Percentiles rank a stretch among this genome's conserved stretches.
phyloP scores from a whole-genome alignment of 2,888 invertebrate species.

The Drosophila stalkeri region DNA sequence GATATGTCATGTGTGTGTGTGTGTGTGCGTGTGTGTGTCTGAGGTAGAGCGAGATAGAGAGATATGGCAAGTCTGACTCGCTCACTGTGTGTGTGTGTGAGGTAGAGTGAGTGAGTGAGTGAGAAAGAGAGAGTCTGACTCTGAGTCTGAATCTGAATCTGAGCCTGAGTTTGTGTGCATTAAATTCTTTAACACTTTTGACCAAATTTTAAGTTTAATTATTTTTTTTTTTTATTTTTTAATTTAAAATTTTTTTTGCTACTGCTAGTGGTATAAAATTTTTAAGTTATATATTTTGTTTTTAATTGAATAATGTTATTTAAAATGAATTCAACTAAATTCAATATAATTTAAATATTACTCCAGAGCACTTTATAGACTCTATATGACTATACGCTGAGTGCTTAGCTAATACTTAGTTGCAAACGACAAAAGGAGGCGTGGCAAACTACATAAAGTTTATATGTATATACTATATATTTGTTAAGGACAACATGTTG shows the following conservation, averaged over 20 bases:
- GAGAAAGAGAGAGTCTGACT: background rate
- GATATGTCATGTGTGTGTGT: constrained; percentile 46
- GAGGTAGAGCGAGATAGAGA: background rate
- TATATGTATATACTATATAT: background rate
- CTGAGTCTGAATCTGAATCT: background rate
- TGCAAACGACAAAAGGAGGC: no score
- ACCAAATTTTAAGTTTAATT: constrained; percentile 32
- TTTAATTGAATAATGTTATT: background rate
- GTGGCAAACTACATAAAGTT: no score
- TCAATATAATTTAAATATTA: no score
- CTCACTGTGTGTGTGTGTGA: constrained; percentile 12
- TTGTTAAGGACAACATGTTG: background rate
- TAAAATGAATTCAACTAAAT: no score
- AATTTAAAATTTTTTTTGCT: background rate
- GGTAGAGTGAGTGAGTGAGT: background rate
- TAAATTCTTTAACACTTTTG: constrained; percentile 46
- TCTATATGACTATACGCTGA: no score
- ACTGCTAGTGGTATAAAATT: background rate
- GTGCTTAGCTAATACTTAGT: no score
- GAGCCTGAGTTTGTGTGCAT: constrained; percentile 23
- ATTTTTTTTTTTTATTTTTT: background rate
- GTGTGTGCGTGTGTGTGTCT: background rate
- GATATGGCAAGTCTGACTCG: background rate
- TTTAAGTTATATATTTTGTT: background rate
- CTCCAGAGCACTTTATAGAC: background rate